Evolutionary conservation across 2,113 vertebrate genomes (phyloP).

Genomic region (Tilapia sparmanii): DNA sequence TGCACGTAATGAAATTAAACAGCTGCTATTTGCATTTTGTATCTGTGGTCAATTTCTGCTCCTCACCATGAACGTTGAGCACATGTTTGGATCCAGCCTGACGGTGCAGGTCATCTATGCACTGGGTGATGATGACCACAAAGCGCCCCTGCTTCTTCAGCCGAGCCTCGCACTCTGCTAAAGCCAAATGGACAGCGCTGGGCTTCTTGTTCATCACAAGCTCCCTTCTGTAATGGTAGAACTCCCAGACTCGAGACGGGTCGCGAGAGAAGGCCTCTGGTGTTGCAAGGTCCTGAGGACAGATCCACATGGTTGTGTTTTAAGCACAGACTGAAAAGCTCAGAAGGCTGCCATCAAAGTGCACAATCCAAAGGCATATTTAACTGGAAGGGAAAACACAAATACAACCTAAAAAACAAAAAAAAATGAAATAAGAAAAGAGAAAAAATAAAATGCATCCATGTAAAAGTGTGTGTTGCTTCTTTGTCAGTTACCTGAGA

Average conservation of each 20-base stretch:
- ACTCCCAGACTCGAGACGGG: constrained; percentile 93
- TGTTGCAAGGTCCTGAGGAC: constrained; percentile 83
- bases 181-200: constrained; percentile 81
- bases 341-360: not conserved
- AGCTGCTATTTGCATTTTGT: not conserved
- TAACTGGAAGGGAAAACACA: not conserved
- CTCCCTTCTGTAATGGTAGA: constrained; percentile 91
- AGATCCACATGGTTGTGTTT: not conserved
- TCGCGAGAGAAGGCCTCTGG: constrained; percentile 85
- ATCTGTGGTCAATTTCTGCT: not conserved
- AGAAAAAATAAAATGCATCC: not conserved
- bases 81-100: constrained; percentile 88
- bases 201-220: constrained; percentile 78
- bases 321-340: not conserved
- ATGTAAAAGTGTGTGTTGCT: not conserved
- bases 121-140: constrained; percentile 89
- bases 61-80: constrained; percentile 88
- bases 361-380: not conserved
- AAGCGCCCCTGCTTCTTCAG: constrained; percentile 82
- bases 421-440: not conserved
- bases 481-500: constrained; percentile 75
- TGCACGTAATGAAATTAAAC: not conserved
- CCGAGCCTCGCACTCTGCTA: constrained; percentile 84
- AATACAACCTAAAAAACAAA: not conserved
- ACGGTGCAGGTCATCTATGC: constrained; percentile 88